Evolutionary conservation across 2,888 invertebrate genomes (phyloP).

Genomic region (Athripsodes cinereus): DNA sequence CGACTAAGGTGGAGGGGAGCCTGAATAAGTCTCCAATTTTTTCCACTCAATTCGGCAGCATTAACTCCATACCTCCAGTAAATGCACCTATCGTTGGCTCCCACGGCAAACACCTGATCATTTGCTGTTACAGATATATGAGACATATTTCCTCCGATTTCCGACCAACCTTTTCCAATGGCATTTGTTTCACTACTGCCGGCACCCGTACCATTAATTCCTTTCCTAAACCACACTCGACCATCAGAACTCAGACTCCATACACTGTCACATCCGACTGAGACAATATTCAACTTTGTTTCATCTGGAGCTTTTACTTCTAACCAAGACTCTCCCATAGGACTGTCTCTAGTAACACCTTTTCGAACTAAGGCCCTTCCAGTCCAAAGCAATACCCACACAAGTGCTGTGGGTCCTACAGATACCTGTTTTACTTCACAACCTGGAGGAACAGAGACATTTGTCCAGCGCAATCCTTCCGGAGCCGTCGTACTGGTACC

Average conservation of each 20-base stretch:
- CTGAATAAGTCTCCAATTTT: conserved; percentile 77
- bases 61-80: conserved; percentile 76
- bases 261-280: conserved; percentile 72
- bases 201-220: conserved; percentile 61
- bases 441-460: conserved; percentile 67
- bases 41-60: conserved; percentile 72
- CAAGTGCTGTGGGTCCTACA: conserved; percentile 78
- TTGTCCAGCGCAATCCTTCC: conserved; percentile 82
- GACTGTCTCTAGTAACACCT: conserved; percentile 74
- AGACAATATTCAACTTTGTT: conserved; percentile 66
- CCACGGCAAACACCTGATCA: conserved; percentile 86
- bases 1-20: conserved; percentile 78
- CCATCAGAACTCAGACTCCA: conserved; percentile 80
- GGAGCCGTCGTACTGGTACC: conserved; percentile 77
- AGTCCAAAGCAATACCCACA: conserved; percentile 82
- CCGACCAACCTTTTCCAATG: conserved; percentile 80
- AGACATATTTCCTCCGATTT: conserved; percentile 81
- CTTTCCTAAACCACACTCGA: conserved; percentile 81
- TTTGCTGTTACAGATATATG: conserved; percentile 79
- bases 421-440: conserved; percentile 80
- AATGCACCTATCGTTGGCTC: conserved; percentile 72
- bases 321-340: conserved; percentile 69
- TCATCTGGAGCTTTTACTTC: conserved; percentile 69
- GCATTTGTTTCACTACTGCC: conserved; percentile 71
- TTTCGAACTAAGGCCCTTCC: conserved; percentile 77